Base-by-base conservation (phyloP, 2,888 invertebrate species). In the Asteroscopus sphinx region DNA sequence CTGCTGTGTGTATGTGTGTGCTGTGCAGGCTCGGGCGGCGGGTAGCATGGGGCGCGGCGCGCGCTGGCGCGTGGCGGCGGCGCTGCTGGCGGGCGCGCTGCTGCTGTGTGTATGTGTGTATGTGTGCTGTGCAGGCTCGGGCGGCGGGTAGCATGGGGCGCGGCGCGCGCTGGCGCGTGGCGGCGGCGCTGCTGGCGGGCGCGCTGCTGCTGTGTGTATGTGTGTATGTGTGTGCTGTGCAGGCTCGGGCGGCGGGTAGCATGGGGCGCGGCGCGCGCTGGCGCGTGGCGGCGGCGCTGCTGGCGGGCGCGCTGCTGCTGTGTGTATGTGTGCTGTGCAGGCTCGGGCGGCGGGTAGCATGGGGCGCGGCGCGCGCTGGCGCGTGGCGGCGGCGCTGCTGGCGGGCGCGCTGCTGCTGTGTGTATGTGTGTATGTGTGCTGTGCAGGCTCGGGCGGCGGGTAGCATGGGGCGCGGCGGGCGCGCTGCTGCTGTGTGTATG, bases 331-430 rank as follows among this genome's bases (percentile, higher is more conserved):
- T 57, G 47, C 21, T 61, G 76, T 40, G 66, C 57, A 55, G 68
- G 73, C 46, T 63, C 39, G 66, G 57, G 62, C 28, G 51, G 61
- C 35, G 75, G 61, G 68, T 54, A 66, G 72, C 40, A 73, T 76
- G 77, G 75, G 73, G 79, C 77, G 80, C 68, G 76, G 76, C 73
- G 76, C 83, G 79, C 51, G n/a, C n/a, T 71, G 76, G 76, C 77
- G 73, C 59, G 75, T 65, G 66, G 76, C 71, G 74, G 76, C 79
- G 68, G 80, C 63, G 79, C 69, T 77, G 72, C 82, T 72, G 74
- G 76, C 63, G 67, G 74, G 57, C 67, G 79, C 67, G 80, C 71
- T 77, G 74, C 65, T 82, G 77, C 70, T n/a, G 49, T 75, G 74
- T 82, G 79, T 77, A 65, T 59, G 73, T 85, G 85, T n/a, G n/a